Conservation (phyloP, 2,113 vertebrate species). For the Bothrops jararaca region DNA sequence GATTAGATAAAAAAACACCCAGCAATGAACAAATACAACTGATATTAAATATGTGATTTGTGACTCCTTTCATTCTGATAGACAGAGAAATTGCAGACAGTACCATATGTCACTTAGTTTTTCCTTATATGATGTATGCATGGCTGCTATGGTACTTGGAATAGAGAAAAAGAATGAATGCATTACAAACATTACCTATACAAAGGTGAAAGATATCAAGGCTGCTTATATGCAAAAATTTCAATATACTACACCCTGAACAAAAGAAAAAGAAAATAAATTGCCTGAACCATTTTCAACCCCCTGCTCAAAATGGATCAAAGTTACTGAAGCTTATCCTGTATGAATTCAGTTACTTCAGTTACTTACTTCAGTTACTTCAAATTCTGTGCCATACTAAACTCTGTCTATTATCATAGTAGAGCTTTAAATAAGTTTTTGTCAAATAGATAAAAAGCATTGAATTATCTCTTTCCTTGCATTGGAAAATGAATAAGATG, state of each 20-base stretch:
- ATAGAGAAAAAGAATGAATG: background rate
- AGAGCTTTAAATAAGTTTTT: background rate
- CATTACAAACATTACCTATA: background rate
- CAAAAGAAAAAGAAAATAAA: background rate
- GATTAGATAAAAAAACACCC: slow-evolving; percentile 44
- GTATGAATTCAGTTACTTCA: background rate
- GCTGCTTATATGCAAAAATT: background rate
- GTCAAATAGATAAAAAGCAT: background rate
- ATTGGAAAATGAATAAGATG: background rate
- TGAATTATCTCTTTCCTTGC: background rate
- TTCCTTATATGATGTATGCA: background rate
- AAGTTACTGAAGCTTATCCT: background rate
- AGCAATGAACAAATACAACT: slow-evolving; percentile 8
- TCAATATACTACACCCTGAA: background rate
- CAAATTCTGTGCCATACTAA: background rate
- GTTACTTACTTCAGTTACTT: background rate
- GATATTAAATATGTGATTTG: background rate
- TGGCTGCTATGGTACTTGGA: background rate
- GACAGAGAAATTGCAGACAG: background rate
- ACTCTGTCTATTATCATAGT: background rate
- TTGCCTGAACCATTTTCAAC: background rate
- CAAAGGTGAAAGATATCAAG: background rate
- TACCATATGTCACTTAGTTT: background rate
- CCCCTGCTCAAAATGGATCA: background rate
- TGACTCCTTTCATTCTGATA: background rate